These are phyloP conservation scores for Agelastica alni DNA, from an alignment of 2,888 invertebrate species.

Conservation along the genomic window DNA sequence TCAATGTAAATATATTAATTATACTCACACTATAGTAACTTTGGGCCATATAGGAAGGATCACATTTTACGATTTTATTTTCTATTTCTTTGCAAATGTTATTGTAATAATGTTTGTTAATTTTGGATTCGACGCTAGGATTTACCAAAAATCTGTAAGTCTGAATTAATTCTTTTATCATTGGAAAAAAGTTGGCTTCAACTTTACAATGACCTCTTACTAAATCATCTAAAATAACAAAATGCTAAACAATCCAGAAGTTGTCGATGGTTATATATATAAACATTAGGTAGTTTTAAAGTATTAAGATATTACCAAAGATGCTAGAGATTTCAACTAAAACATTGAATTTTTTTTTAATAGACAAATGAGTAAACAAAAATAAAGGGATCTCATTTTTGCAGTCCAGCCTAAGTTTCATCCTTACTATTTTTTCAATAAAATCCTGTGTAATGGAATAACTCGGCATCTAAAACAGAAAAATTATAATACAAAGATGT, in stretches of 20 bases:
- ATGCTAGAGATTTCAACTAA: constrained; percentile 36
- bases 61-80: constrained; percentile 33
- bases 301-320: constrained; percentile 32
- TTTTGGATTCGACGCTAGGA: constrained; percentile 25
- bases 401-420: constrained; percentile 25
- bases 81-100: constrained; percentile 33
- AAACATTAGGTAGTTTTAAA: too few species aligned
- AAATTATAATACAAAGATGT: background rate
- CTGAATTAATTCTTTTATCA: constrained; percentile 33
- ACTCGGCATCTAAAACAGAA: constrained; percentile 24
- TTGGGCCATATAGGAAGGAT: constrained; percentile 27
- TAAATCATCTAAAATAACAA: constrained; percentile 29
- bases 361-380: constrained; percentile 35
- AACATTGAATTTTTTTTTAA: constrained; percentile 38
- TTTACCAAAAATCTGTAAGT: constrained; percentile 36
- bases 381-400: constrained; percentile 30
- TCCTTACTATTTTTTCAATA: constrained; percentile 24
- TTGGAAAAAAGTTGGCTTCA: constrained; percentile 35
- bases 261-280: too few species aligned
- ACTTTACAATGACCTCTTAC: constrained; percentile 36
- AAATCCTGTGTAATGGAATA: constrained; percentile 29
- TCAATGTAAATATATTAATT: too few species aligned
- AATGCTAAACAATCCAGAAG: background rate
- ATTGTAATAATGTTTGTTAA: constrained; percentile 32
- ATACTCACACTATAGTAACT: constrained; percentile 34